Evolutionary conservation across 2,888 invertebrate species (phyloP), one percentile per base, ranked within the genome.

Genomic region (Tinea pellionella): DNA sequence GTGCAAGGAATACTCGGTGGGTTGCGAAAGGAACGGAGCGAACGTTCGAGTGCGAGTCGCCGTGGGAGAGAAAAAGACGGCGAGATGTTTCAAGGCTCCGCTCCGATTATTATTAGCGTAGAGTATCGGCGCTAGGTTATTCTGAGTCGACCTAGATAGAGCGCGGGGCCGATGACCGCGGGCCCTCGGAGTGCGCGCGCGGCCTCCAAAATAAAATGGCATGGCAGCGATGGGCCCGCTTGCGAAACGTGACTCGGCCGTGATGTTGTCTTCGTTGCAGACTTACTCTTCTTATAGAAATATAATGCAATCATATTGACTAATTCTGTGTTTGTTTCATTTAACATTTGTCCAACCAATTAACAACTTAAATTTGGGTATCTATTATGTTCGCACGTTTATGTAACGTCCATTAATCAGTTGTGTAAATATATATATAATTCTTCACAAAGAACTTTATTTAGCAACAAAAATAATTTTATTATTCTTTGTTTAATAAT

Each of bases 41-140:
- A 32, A 16, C 7, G 12, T 15, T 57, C 30, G 30, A 43, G 13
- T n/a, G 30, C 18, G 70, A 69, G 68, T 65, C 73, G 72, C 72
- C 73, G 68, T 71, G 70, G 69, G 86, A 70, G 73, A 75, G 84
- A 86, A 78, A 71, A 72, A 72, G 86, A 87, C 78, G 70, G 72
- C 72, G 67, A 69, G 74, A 80, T 68, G 68, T 74, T 72, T 70
- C 78, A 80, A 82, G 82, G 85, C 71, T 82, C 73, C 71, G 71
- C 68, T 71, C 71, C 72, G 77, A 84, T 81, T 83, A 86, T 84
- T 87, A 84, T 86, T 84, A 85, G 58, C 51, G 59, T 56, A 43
- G 83, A 84, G 82, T 85, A 86, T 86, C 79, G 84, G 85, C 82
- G 83, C 85, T 87, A 86, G 86, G 86, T 86, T 86, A 86, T 86